A percentile compares a stretch with the other conserved stretches of the same genome.
phyloP scores from a whole-genome alignment of 30 jellyfish, hydroid and myxozoan species.

The Aurelia sp. region DNA sequence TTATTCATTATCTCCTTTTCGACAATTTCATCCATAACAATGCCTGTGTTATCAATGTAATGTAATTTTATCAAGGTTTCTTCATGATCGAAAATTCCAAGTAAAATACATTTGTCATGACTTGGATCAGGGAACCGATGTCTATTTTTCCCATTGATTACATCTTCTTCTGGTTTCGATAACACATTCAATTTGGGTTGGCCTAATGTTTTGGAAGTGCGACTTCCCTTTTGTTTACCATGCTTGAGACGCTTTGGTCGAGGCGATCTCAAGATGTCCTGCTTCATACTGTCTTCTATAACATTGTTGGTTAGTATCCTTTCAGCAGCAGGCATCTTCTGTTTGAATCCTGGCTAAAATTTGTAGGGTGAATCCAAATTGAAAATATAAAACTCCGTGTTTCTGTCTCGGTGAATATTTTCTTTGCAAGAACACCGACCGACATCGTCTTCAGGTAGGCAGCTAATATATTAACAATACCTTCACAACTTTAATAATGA shows the following conservation, averaged over 20 bases:
- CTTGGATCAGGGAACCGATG: conserved; percentile 87
- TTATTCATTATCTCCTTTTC: conserved; percentile 47
- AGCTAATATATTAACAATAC: no score
- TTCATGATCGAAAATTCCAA: conserved; percentile 72
- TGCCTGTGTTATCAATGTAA: conserved; percentile 50
- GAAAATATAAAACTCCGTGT: no score
- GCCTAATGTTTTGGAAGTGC: conserved; percentile 20
- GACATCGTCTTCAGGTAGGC: no score
- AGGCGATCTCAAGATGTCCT: conserved; percentile 52
- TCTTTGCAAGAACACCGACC: no score
- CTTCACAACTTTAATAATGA: no score
- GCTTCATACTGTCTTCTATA: conserved; percentile 7
- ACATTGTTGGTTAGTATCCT: conserved; percentile 10
- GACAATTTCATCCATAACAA: conserved; percentile 40
- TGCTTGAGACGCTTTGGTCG: conserved; percentile 51
- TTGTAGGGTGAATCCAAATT: no score
- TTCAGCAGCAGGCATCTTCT: conserved; percentile 61
- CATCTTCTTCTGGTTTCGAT: conserved; percentile 74
- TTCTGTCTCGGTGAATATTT: no score
- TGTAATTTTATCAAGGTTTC: conserved; percentile 58
- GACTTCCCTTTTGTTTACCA: conserved; percentile 44
- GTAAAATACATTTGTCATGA: conserved; percentile 77
- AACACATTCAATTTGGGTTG: conserved; percentile 55
- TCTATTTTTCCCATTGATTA: conserved; percentile 78
- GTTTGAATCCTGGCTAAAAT: not conserved